Conservation (phyloP, 2,113 vertebrate genomes). For the Turdus rufiventris region DNA sequence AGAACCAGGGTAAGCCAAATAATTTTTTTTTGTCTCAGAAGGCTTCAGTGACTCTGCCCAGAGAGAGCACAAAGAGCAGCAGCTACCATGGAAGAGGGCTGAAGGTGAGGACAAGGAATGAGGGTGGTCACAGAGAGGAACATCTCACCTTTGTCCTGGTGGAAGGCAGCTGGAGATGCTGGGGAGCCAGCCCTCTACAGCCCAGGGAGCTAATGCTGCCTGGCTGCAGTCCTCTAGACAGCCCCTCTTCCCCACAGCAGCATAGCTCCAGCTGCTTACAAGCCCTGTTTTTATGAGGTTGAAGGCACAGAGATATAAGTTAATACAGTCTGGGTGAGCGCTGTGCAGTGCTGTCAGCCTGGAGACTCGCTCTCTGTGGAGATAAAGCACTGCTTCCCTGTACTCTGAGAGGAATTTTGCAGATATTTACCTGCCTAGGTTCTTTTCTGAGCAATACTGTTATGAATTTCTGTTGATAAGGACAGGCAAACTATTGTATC, state of each 20-base stretch:
- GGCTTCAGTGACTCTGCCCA: neutral
- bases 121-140: neutral
- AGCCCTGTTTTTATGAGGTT: neutral
- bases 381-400: neutral
- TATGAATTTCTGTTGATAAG: neutral
- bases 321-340: neutral
- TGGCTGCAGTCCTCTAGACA: neutral
- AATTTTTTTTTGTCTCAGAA: neutral
- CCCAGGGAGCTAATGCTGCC: neutral
- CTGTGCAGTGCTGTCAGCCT: neutral
- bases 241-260: neutral
- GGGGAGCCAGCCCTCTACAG: neutral
- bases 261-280: neutral
- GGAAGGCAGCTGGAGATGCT: neutral
- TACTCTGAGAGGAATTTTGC: neutral
- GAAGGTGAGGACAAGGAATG: neutral
- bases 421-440: neutral
- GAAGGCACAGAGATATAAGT: neutral
- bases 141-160: neutral
- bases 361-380: rapidly evolving
- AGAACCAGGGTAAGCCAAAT: neutral
- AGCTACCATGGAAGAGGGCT: neutral
- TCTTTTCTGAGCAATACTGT: neutral
- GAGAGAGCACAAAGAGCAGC: neutral
- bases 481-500: neutral